Base-by-base conservation (phyloP, 2,888 invertebrate genomes). In the Lasioglossum figueresi region DNA sequence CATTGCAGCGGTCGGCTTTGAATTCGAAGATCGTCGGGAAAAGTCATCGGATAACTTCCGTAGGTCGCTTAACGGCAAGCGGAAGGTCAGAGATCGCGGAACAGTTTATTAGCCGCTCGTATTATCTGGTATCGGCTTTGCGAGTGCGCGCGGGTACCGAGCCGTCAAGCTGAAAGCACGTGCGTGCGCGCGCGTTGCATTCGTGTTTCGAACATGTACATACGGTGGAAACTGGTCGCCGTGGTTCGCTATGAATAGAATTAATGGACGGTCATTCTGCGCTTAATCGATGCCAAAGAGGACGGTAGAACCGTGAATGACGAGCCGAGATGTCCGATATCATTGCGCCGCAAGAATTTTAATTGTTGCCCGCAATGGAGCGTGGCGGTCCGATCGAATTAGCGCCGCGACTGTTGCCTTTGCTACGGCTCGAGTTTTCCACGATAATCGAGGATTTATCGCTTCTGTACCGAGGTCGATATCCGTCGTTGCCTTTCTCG, bases 171-270 rank as follows among this genome's bases (percentile, higher is more conserved):
- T 45, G 56, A 79, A 77, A 16, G 16, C 63, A 14, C n/a, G 63
- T 10, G 52, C 31, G 52, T 76, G 76, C 73, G 74, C 76, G 48
- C 70, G 73, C 59, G 59, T 68, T 63, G 40, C 45, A 63, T 83
- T 76, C 45, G 71, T 79, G 66, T 52, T 56, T 43, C 72, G 63
- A 56, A 31, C 72, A 75, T 80, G 76, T 66, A 84, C 5, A 16
- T 1, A 45, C 79, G 84, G 43, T n/a, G 79, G 71, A 86, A 88
- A 89, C 90, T 87, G 89, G 89, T 89, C 88, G 85, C 63, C 84
- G 84, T 83, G 85, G 73, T 83, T 83, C 82, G 83, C 88, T 90
- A 91, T 90, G 90, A 91, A 91, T 91, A 91, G 90, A 91, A 91
- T 90, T 91, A 91, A 91, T 91, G 88, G 86, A 86, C 82, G 86